Base-by-base conservation (phyloP, 1,140 invertebrate species). In the Plodia interpunctella region DNA sequence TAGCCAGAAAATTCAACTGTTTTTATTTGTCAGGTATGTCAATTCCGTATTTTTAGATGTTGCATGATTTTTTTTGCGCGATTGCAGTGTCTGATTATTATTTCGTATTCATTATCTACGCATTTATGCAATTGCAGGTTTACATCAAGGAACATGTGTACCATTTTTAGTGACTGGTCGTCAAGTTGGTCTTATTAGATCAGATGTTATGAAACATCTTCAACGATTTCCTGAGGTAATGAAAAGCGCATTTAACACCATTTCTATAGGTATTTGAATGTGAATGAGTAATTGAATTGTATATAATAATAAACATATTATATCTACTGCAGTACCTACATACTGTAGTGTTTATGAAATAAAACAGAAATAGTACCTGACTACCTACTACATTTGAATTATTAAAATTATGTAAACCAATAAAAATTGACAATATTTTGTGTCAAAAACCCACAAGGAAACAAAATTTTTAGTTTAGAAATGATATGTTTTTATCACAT, bases 161-260 rank as follows among this genome's bases (percentile, higher is more conserved):
- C 96, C 96, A 49, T 97, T 98, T 87, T 91, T 97, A 65, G 94
- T 97, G 17, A 95, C 95, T 80, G 96, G 95, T 53, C 93, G 94
- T 76, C 96, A 97, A 92, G 95, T 98, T 52, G 97, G 97, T 44
- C 90, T 98, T 49, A 93, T 98, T 59, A 92, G 94, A 76, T 93
- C 94, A 18, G 94, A 97, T 90, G 94, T 98, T 38, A 91, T 95
- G 76, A 93, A 94, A 78, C 91, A 96, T 76, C 91, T 98, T 59
- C 90, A 95, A 50, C 92, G 93, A 81, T 96, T 95, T 87, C 95
- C 96, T 28, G 94, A 97, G 90, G 95, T 97, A 82, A n/a, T n/a
- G n/a, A n/a, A n/a, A 65, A 62, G 13, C 10, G 32, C 32, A 0
- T 44, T n/a, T n/a, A n/a, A n/a, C n/a, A n/a, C n/a, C n/a, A n/a